Evolutionary conservation across 1,140 invertebrate genomes (phyloP).

Genomic region (Brachionus plicatilis): DNA sequence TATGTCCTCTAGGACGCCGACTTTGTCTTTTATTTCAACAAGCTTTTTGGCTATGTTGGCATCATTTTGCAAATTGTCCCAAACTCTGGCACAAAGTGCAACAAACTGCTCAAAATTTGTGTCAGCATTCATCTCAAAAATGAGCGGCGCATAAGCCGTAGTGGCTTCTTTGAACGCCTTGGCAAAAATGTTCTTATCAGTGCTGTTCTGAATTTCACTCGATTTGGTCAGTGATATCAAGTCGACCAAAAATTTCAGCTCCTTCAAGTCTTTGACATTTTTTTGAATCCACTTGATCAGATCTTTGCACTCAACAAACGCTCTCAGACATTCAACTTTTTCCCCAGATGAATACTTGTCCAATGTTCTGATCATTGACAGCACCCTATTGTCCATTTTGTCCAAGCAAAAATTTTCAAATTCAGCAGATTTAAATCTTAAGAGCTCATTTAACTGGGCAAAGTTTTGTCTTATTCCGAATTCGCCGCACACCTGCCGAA

Average conservation of each 20-base stretch:
- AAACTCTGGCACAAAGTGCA: conserved; percentile 46
- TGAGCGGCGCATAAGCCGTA: conserved; percentile 50
- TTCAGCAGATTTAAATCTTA: not conserved
- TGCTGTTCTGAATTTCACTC: conserved; percentile 47
- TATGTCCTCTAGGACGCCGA: conserved; percentile 46
- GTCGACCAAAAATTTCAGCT: conserved; percentile 52
- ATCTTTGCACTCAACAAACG: conserved; percentile 43
- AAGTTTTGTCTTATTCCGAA: not conserved
- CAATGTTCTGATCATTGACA: not conserved
- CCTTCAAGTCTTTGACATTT: conserved; percentile 45
- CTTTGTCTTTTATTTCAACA: conserved; percentile 45
- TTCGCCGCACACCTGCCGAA: not conserved
- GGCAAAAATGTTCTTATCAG: conserved; percentile 41
- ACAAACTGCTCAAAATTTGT: conserved; percentile 45
- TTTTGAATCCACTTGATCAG: conserved; percentile 46
- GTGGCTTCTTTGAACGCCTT: conserved; percentile 46
- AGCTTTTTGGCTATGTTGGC: conserved; percentile 46
- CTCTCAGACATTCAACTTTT: conserved; percentile 43
- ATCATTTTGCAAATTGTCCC: conserved; percentile 46
- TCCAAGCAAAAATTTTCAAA: conserved; percentile 12
- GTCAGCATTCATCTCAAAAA: conserved; percentile 45
- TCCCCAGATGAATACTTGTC: not conserved
- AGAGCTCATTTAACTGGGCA: not conserved
- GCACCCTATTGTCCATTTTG: not conserved
- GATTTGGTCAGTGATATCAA: conserved; percentile 48